Conservation (phyloP, 2,113 vertebrate genomes). For the Cranoglanis bouderius region DNA sequence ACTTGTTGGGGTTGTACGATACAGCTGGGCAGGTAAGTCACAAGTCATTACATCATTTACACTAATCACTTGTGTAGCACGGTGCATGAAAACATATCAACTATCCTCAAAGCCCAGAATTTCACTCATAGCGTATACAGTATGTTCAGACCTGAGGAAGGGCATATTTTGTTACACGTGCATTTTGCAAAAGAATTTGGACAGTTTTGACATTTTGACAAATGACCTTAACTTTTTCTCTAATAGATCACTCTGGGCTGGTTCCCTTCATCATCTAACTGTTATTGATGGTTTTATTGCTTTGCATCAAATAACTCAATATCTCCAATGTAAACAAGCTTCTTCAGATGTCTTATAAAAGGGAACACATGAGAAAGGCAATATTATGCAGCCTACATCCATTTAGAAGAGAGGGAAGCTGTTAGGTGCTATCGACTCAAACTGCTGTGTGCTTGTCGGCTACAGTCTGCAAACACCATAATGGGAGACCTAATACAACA, state of each 20-base stretch:
- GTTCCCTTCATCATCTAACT: background rate
- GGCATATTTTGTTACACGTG: background rate
- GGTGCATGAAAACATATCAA: background rate
- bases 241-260: background rate
- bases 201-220: background rate
- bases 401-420: constrained; percentile 8
- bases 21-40: constrained; percentile 85
- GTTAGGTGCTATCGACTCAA: background rate
- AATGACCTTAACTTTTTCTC: background rate
- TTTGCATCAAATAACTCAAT: constrained; percentile 13
- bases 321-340: constrained; percentile 4
- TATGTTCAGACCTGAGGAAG: background rate
- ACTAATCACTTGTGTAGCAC: background rate
- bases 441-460: background rate
- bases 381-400: background rate
- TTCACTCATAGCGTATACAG: background rate
- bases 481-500: background rate
- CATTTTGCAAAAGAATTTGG: background rate
- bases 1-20: constrained; percentile 86
- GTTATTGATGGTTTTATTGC: constrained; percentile 1
- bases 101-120: background rate
- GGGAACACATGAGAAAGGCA: background rate
- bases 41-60: background rate
- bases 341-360: constrained; percentile 3
- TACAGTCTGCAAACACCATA: background rate